Percentiles rank a stretch among this genome's conserved stretches.
phyloP scores from a whole-genome alignment of 2,113 vertebrate genomes.

The Notothenia coriiceps region DNA sequence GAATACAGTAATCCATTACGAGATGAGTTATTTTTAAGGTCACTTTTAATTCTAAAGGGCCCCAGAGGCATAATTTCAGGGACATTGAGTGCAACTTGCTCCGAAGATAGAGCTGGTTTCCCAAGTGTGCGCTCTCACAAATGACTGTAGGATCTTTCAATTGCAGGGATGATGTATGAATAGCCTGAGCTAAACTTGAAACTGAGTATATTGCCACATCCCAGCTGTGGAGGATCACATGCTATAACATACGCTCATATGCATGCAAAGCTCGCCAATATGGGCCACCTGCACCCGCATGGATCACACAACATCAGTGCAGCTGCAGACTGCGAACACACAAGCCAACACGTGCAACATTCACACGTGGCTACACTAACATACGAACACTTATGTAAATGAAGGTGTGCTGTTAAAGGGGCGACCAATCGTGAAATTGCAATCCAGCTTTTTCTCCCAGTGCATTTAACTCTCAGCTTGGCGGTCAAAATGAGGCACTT shows the following conservation, averaged over 20 bases:
- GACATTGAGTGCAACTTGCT: conserved; percentile 31
- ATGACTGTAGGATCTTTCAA: conserved; percentile 51
- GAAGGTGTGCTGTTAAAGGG: conserved; percentile 36
- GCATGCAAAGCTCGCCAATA: conserved; percentile 23
- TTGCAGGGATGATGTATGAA: conserved; percentile 58
- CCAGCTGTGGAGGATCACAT: conserved; percentile 42
- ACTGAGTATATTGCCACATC: conserved; percentile 34
- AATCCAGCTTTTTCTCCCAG: conserved; percentile 14
- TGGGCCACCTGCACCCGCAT: conserved; percentile 44
- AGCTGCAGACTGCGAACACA: conserved; percentile 34
- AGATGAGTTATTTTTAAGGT: conserved; percentile 8
- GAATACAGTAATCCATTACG: neutral
- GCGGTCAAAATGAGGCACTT: conserved; percentile 27
- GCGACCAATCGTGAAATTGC: conserved; percentile 29
- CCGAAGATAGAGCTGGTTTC: conserved; percentile 58
- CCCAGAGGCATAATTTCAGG: conserved; percentile 5
- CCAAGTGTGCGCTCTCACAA: conserved; percentile 42
- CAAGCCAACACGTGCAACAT: neutral
- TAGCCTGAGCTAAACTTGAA: conserved; percentile 42
- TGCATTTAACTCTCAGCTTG: conserved; percentile 39
- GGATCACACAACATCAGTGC: conserved; percentile 5
- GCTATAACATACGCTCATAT: neutral
- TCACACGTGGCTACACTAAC: conserved; percentile 5
- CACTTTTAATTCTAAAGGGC: conserved; percentile 14
- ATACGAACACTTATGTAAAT: conserved; percentile 23